A percentile compares a stretch with the other conserved stretches of the same genome.
Conservation (phyloP, 1,140 invertebrate genomes). For the Varroa destructor region DNA sequence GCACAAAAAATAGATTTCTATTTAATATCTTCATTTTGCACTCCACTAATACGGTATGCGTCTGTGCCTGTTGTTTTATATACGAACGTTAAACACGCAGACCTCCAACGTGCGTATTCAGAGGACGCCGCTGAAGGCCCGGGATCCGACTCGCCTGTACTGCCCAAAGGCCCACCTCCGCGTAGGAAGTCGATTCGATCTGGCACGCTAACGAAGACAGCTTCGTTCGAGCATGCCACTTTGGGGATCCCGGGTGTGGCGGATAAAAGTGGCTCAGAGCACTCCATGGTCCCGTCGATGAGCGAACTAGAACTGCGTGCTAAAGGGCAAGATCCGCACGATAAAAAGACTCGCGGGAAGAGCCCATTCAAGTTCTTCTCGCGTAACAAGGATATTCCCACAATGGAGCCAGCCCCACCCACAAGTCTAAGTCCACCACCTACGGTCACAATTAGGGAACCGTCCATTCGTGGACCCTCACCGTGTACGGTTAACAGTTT, state of each 20-base stretch:
- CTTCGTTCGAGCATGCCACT: slow-evolving; percentile 36
- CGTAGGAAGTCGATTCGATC: slow-evolving; percentile 51
- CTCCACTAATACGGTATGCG: slow-evolving; percentile 32
- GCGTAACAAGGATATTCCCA: slow-evolving; percentile 19
- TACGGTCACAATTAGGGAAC: slow-evolving; percentile 30
- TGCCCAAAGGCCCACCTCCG: slow-evolving; percentile 48
- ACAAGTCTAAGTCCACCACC: slow-evolving; percentile 27
- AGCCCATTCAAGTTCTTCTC: slow-evolving; percentile 32
- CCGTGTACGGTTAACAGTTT: slow-evolving; percentile 14
- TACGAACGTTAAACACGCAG: slow-evolving; percentile 39
- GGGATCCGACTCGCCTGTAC: slow-evolving; percentile 32
- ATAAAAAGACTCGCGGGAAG: slow-evolving; percentile 30
- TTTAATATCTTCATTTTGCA: slow-evolving; percentile 28
- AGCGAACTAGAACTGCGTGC: slow-evolving; percentile 11
- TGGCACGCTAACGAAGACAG: slow-evolving; percentile 46
- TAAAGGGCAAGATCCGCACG: slow-evolving; percentile 23
- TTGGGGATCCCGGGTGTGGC: background rate
- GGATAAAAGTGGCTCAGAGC: background rate
- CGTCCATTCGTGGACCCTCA: slow-evolving; percentile 31
- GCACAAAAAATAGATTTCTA: background rate
- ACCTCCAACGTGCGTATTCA: slow-evolving; percentile 64
- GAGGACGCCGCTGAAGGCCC: slow-evolving; percentile 63
- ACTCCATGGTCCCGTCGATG: slow-evolving; percentile 3
- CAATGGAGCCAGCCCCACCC: slow-evolving; percentile 17
- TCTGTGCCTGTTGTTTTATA: slow-evolving; percentile 25